Evolutionary conservation across 2,797 vertebrate genomes (phyloP).

Genomic region (Chiroxiphia lanceolata): DNA sequence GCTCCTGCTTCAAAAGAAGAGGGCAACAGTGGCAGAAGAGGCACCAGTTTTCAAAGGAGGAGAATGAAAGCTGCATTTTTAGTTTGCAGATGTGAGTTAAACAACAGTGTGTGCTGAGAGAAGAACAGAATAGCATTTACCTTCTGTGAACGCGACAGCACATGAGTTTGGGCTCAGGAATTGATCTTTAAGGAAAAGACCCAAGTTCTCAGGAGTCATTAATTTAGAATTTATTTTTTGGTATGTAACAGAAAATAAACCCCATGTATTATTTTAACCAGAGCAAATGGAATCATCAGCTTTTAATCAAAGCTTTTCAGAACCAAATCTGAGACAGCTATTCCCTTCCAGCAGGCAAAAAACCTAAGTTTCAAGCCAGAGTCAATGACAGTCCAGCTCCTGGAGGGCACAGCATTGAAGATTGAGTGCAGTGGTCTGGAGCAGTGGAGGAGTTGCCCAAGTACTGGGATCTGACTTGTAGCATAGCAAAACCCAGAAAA

Average conservation of each 20-base stretch:
- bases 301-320: background rate
- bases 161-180: background rate
- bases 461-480: background rate
- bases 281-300: background rate
- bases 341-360: background rate
- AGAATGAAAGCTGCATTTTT: background rate
- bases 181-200: background rate
- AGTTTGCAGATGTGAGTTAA: background rate
- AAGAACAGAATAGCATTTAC: background rate
- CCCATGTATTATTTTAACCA: background rate
- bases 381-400: background rate
- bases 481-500: background rate
- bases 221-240: background rate
- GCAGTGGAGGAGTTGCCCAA: background rate
- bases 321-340: background rate
- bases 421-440: background rate
- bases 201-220: background rate
- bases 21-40: background rate
- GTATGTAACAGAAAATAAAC: background rate
- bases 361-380: background rate
- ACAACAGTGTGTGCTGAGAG: background rate
- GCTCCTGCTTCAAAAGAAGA: background rate
- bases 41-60: background rate
- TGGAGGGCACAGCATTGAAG: background rate
- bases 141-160: background rate